Evolutionary conservation across 2,797 vertebrate genomes (phyloP).

Genomic region (Scolopax rusticola): DNA sequence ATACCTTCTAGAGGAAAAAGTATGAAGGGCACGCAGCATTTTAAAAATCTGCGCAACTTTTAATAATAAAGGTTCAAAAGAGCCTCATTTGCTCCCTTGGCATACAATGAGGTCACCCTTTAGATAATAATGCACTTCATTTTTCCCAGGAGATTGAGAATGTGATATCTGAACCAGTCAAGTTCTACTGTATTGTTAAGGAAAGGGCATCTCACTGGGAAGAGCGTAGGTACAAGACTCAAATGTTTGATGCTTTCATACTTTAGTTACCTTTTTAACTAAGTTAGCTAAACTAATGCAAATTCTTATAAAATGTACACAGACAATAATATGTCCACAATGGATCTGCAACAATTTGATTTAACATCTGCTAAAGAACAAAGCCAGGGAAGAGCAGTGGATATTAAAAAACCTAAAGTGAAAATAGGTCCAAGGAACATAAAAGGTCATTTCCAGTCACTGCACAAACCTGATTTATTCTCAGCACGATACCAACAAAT

Average conservation of each 20-base stretch:
- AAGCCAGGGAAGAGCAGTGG: not conserved
- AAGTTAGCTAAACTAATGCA: not conserved
- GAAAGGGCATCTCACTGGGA: not conserved
- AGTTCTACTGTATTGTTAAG: not conserved
- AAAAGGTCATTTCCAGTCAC: slow-evolving; percentile 7
- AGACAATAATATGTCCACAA: not conserved
- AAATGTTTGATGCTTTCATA: not conserved
- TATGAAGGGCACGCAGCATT: not conserved
- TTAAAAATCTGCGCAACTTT: not conserved
- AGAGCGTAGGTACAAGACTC: not conserved
- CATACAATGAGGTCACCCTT: not conserved
- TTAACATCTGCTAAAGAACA: not conserved
- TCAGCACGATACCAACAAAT: not conserved
- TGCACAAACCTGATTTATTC: slow-evolving; percentile 32
- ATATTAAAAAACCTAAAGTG: not conserved
- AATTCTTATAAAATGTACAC: not conserved
- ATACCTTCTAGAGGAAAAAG: not conserved
- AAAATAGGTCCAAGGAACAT: not conserved
- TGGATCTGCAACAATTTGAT: not conserved
- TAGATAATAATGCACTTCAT: not conserved
- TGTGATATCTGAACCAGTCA: not conserved
- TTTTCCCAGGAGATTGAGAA: not conserved
- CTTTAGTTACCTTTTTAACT: not conserved
- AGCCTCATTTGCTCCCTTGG: not conserved
- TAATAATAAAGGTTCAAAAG: not conserved